These are phyloP conservation scores for honey bee (Apis mellifera) DNA, from an alignment of 1,140 invertebrate genomes.

Conservation along the genomic window DNA sequence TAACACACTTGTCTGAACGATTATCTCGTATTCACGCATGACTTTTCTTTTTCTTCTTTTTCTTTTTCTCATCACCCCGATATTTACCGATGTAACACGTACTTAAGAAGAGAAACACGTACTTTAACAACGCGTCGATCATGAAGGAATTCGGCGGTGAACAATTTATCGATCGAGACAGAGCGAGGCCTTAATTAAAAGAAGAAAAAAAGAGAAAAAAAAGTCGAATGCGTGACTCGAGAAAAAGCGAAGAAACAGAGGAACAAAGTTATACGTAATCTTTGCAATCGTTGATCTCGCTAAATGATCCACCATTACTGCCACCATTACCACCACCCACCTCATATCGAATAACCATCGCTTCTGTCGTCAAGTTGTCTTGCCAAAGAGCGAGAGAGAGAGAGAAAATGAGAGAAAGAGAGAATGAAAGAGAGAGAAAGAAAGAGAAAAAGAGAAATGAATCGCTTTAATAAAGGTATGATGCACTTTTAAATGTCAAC, in stretches of 20 bases:
- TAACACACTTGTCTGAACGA: conserved; percentile 55
- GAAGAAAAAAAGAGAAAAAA: not conserved
- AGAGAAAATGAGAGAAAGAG: not conserved
- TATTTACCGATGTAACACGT: not conserved
- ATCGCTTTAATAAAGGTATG: conserved; percentile 33
- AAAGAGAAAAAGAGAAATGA: conserved; percentile 7
- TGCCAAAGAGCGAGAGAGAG: conserved; percentile 14
- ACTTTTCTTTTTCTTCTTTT: conserved; percentile 9
- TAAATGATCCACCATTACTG: conserved; percentile 56
- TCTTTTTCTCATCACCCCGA: not conserved
- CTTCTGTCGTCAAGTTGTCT: conserved; percentile 28
- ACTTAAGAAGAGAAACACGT: not conserved
- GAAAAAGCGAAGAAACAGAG: conserved; percentile 7
- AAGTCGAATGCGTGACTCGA: conserved; percentile 61
- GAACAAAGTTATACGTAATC: conserved; percentile 44
- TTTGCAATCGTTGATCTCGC: conserved; percentile 55
- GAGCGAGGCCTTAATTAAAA: conserved; percentile 50
- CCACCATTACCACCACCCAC: conserved; percentile 44
- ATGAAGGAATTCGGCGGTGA: not conserved
- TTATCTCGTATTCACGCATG: conserved; percentile 50
- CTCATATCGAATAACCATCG: conserved; percentile 31
- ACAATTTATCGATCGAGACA: conserved; percentile 36
- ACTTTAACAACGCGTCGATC: not conserved
- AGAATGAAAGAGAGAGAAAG: not conserved
- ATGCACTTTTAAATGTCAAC: conserved; percentile 41